These are phyloP conservation scores for Rallus limicola DNA, from an alignment of 2,113 vertebrate genomes.

Conservation along the genomic window DNA sequence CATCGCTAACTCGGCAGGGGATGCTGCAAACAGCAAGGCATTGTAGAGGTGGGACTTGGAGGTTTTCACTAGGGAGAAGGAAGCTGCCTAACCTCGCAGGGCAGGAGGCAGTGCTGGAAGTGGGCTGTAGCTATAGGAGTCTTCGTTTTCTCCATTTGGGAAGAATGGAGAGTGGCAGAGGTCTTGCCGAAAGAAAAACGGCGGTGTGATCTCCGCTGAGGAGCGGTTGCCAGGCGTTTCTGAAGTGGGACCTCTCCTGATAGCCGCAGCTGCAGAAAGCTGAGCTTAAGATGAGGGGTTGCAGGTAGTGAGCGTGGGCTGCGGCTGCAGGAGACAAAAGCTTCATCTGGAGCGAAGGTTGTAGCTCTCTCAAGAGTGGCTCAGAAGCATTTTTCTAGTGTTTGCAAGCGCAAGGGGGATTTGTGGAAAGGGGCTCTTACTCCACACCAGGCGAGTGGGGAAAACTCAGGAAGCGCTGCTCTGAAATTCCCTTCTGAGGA, in stretches of 20 bases:
- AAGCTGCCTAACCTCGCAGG: not conserved
- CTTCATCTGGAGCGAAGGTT: not conserved
- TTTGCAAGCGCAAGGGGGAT: not conserved
- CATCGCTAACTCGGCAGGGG: not conserved
- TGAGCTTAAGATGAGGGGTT: not conserved
- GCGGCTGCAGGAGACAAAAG: not conserved
- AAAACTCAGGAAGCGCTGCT: not conserved
- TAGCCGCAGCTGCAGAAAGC: not conserved
- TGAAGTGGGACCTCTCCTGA: not conserved
- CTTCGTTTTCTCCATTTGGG: not conserved
- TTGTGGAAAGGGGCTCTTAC: not conserved
- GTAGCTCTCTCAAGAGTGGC: not conserved
- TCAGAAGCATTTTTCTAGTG: not conserved
- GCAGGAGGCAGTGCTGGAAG: not conserved
- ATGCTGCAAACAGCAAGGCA: not conserved
- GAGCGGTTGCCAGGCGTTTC: not conserved
- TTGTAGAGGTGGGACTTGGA: not conserved
- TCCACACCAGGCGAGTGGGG: not conserved
- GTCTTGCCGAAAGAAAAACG: not conserved
- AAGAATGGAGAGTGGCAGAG: not conserved
- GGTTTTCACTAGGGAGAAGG: not conserved
- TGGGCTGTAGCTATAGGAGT: not conserved
- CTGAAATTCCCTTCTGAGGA: conserved; percentile 10
- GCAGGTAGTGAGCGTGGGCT: not conserved
- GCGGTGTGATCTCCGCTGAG: not conserved